phyloP scores from a whole-genome alignment of 92 coral and sea anemone genomes.

The Virgularia gustaviana region DNA sequence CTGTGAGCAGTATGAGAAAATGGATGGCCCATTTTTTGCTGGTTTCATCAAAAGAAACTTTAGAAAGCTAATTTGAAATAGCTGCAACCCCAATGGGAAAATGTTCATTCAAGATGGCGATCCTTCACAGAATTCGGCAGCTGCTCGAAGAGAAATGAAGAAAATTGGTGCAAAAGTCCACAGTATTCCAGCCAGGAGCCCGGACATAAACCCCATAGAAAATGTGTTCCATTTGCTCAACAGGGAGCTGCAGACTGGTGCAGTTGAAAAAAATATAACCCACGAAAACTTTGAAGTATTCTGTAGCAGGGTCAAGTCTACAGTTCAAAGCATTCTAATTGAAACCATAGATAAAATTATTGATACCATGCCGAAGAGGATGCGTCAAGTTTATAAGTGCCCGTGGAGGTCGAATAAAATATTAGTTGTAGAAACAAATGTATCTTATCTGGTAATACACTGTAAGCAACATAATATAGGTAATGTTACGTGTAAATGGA shows the following conservation, averaged over 20 bases:
- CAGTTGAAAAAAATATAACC: neutral
- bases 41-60: slow-evolving; percentile 22
- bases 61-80: neutral
- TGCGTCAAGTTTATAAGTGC: neutral
- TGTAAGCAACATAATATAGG: neutral
- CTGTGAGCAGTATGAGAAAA: slow-evolving; percentile 21
- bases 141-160: neutral
- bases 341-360: neutral
- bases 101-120: slow-evolving; percentile 32
- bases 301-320: neutral
- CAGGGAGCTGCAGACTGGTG: neutral
- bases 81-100: neutral
- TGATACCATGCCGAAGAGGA: neutral
- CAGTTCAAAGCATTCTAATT: neutral
- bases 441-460: no score
- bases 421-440: neutral
- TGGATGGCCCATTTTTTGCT: slow-evolving; percentile 31
- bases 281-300: neutral
- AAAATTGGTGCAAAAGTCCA: neutral
- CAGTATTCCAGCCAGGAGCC: slow-evolving; percentile 10
- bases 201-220: slow-evolving; percentile 10
- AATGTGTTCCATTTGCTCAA: slow-evolving; percentile 4
- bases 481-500: neutral
- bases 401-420: neutral
- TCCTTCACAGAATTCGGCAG: slow-evolving; percentile 23